Percentiles rank a stretch among this genome's conserved stretches.
Conservation (phyloP, 2,888 invertebrate genomes). For the Melanostoma scalare region DNA sequence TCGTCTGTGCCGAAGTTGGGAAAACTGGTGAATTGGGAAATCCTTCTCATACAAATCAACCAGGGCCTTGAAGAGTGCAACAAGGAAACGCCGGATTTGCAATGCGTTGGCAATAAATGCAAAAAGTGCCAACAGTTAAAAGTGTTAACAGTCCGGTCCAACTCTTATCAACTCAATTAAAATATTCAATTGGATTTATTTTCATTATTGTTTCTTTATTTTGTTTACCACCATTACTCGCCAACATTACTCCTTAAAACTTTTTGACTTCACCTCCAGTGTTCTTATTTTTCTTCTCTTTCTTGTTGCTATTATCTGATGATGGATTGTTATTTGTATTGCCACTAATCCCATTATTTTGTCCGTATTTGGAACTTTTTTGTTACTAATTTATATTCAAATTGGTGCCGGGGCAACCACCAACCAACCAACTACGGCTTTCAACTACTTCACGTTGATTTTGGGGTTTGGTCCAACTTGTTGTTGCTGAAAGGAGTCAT, state of each 20-base stretch:
- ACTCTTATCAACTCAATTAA: too few relatives aligned
- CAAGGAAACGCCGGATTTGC: too few relatives aligned
- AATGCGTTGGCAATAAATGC: too few relatives aligned
- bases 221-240: constrained; percentile 73
- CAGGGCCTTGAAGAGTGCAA: too few relatives aligned
- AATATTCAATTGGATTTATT: too few relatives aligned
- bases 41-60: too few relatives aligned
- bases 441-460: constrained; percentile 78
- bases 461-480: constrained; percentile 82
- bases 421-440: too few relatives aligned
- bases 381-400: constrained; percentile 70
- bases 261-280: constrained; percentile 73
- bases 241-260: constrained; percentile 12
- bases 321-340: constrained; percentile 57
- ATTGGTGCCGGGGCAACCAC: constrained; percentile 79
- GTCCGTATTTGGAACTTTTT: constrained; percentile 53
- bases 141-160: too few relatives aligned
- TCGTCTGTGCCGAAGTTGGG: too few relatives aligned
- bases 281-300: constrained; percentile 77
- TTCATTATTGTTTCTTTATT: constrained; percentile 76
- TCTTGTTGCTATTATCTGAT: constrained; percentile 78
- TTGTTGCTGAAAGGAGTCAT: too few relatives aligned
- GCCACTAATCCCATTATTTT: constrained; percentile 57
- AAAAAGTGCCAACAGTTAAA: too few relatives aligned
- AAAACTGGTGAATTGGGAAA: too few relatives aligned